These are phyloP conservation scores for Phrynosoma blainvillii DNA, from an alignment of 2,113 vertebrate species.

Conservation along the genomic window DNA sequence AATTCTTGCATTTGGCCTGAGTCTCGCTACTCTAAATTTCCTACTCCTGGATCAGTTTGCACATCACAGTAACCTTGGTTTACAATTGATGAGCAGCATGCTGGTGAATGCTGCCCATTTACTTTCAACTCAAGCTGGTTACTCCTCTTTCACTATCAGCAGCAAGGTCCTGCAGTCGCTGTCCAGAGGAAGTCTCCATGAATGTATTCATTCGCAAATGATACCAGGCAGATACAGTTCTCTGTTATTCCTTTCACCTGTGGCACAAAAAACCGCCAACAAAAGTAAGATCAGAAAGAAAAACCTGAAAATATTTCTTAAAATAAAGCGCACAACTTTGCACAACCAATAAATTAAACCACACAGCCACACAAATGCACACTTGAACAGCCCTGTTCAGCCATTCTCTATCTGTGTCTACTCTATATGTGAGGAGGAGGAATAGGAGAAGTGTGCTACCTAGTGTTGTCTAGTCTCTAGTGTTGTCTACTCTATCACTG, in stretches of 20 bases:
- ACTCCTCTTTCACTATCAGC: neutral
- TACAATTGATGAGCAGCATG: neutral
- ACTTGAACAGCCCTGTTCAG: too few species aligned
- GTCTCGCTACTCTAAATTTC: neutral
- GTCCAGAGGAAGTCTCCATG: neutral
- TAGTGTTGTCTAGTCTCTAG: too few species aligned
- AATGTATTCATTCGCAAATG: neutral
- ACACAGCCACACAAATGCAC: too few species aligned
- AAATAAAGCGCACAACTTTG: too few species aligned
- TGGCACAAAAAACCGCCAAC: neutral
- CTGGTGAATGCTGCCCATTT: neutral
- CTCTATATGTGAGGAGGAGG: too few species aligned
- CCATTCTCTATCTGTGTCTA: too few species aligned
- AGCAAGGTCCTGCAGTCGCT: neutral
- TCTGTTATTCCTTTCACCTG: neutral
- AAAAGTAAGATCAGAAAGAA: neutral
- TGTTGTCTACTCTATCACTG: too few species aligned
- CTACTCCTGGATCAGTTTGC: neutral
- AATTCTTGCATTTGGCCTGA: neutral
- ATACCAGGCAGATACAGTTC: neutral
- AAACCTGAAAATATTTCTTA: neutral
- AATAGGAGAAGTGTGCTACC: too few species aligned
- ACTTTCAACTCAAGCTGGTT: neutral
- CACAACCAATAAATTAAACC: too few species aligned
- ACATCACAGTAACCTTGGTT: neutral